Base-by-base conservation (phyloP, 1,140 invertebrate genomes). In the Brachionus rotundiformis region DNA sequence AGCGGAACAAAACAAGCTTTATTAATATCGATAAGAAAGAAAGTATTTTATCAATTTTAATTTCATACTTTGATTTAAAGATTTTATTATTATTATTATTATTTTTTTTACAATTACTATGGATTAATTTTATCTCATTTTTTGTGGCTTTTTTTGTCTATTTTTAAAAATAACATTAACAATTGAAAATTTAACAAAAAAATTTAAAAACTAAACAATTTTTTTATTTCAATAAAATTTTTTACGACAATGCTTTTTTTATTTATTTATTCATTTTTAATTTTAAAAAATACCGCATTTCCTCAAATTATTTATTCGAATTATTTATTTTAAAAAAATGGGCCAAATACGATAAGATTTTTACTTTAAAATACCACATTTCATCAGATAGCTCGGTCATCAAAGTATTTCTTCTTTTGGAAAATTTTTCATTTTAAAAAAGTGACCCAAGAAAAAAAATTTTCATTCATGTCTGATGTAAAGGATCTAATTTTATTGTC, bases 1-100 rank as follows among this genome's bases (percentile, higher is more conserved):
- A 54, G 47, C 47, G 47, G 47, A 54, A 54, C 19, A 54, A 54
- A 54, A 23, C 19, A 54, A 25, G 5, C 19, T 54, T 19, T 54
- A n/a, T 54, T 54, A 54, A 54, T 54, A 54, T 54, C 47, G 47
- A 54, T 23, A 54, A 54, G 47, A 54, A 54, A 54, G 47, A 54
- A 54, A 54, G n/a, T 54, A 54, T 25, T 54, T 54, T 54, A 54
- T 19, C 47, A 19, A 54, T 54, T 54, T 16, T 54, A 54, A 54
- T 54, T 54, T n/a, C 47, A 54, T 25, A 54, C 47, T 54, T 54
- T 54, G 47, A 54, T 54, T 54, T 23, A 8, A 54, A 54, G 23
- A 54, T 19, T 49, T 54, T 54, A 54, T 19, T 54, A 8, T 54
- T 25, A 7, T 7, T 54, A 1, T 39, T 39, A 7, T 39, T 39